Evolutionary conservation across 2,888 invertebrate genomes (phyloP).

Genomic region (Tenthredo notha): DNA sequence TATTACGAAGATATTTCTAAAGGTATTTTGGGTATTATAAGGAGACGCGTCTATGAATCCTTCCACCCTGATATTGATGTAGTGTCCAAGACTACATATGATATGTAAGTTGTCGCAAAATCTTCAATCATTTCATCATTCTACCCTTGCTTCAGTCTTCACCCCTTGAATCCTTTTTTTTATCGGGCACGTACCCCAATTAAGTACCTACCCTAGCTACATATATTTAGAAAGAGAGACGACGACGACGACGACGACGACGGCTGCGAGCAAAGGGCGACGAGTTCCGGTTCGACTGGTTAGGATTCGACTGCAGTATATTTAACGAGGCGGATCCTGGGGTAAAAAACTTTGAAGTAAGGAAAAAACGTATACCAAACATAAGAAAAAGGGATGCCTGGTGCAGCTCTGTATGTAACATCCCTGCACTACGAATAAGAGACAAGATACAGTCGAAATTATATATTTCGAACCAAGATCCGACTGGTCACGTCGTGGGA

Average conservation of each 20-base stretch:
- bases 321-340: slow-evolving; percentile 24
- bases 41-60: neutral
- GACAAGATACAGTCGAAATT: neutral
- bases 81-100: neutral
- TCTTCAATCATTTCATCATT: neutral
- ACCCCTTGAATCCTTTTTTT: neutral
- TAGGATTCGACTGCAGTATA: slow-evolving; percentile 28
- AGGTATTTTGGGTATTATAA: neutral
- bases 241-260: neutral
- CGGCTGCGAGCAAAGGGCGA: neutral
- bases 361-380: slow-evolving; percentile 2
- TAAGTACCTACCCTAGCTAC: neutral
- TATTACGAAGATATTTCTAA: neutral
- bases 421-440: neutral
- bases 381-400: neutral
- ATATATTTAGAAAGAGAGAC: neutral
- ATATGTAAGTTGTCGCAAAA: neutral
- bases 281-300: slow-evolving; percentile 48
- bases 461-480: neutral
- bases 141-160: neutral
- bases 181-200: neutral
- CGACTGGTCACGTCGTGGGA: neutral
- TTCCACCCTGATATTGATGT: neutral
- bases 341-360: neutral
- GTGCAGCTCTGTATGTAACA: neutral